Evolutionary conservation across 2,888 invertebrate species (phyloP).

Genomic region (Smittia sp.): DNA sequence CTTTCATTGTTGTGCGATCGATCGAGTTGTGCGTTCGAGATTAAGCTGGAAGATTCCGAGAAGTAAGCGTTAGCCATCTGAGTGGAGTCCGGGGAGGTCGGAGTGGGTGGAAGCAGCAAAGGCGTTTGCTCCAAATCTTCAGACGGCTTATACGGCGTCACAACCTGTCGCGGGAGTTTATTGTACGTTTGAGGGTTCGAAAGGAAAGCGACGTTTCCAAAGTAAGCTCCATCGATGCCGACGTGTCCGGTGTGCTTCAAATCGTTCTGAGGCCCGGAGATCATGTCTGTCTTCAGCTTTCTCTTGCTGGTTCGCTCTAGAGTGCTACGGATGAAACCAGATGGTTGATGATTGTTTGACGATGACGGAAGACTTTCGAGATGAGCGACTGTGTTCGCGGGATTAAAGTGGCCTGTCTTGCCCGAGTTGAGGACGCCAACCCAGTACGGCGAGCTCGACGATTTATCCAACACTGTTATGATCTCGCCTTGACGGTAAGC

Average conservation of each 20-base stretch:
- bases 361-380: slow-evolving; percentile 59
- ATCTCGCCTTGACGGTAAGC: slow-evolving; percentile 84
- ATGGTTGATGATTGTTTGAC: slow-evolving; percentile 45
- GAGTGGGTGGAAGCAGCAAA: slow-evolving; percentile 58
- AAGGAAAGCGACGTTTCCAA: slow-evolving; percentile 81
- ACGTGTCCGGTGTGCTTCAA: slow-evolving; percentile 95
- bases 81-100: slow-evolving; percentile 53
- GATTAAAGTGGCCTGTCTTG: slow-evolving; percentile 90
- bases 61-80: slow-evolving; percentile 54
- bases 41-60: slow-evolving; percentile 46
- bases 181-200: slow-evolving; percentile 59
- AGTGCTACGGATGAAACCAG: slow-evolving; percentile 21
- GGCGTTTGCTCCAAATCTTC: slow-evolving; percentile 75
- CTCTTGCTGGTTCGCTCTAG: slow-evolving; percentile 60
- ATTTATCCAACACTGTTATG: slow-evolving; percentile 87
- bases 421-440: slow-evolving; percentile 86
- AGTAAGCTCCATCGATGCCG: slow-evolving; percentile 94
- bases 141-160: slow-evolving; percentile 84
- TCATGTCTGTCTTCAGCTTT: slow-evolving; percentile 85
- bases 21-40: background rate
- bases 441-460: slow-evolving; percentile 73
- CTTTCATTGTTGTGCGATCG: slow-evolving; percentile 25
- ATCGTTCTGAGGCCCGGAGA: slow-evolving; percentile 94
- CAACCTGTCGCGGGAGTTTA: slow-evolving; percentile 82
- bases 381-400: slow-evolving; percentile 79